A percentile compares a stretch with the other conserved stretches of the same genome.
Conservation (phyloP, 2,113 vertebrate genomes). For the Protobothrops flavoviridis region DNA sequence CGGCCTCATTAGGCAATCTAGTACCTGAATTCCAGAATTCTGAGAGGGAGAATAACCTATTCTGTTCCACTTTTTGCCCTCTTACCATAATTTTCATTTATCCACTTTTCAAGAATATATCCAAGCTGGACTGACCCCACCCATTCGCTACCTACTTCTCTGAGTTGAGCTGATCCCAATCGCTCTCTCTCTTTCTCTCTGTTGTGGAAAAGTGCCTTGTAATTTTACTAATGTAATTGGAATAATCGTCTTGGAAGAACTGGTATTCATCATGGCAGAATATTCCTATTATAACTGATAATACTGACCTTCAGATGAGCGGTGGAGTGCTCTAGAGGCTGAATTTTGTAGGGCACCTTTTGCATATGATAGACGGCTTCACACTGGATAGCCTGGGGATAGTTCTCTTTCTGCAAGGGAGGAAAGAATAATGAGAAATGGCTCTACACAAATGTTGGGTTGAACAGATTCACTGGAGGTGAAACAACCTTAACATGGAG, state of each 20-base stretch:
- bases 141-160: background rate
- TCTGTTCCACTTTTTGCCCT: background rate
- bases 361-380: constrained; percentile 76
- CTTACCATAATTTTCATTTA: background rate
- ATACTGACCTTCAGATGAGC: constrained; percentile 77
- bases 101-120: background rate
- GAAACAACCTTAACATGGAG: background rate
- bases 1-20: background rate
- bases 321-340: constrained; percentile 70
- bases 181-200: background rate
- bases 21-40: background rate
- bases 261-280: background rate
- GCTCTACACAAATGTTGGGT: too few species aligned
- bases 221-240: background rate
- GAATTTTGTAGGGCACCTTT: constrained; percentile 84
- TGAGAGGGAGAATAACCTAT: background rate
- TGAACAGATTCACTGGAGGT: background rate
- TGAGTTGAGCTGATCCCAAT: background rate
- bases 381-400: constrained; percentile 80
- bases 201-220: background rate
- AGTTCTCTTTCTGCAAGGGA: constrained; percentile 72
- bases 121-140: background rate
- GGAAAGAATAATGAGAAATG: background rate
- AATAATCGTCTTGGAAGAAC: background rate
- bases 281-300: background rate